Percentiles rank a stretch among this genome's conserved stretches.
Evolutionary conservation across 2,888 invertebrate genomes (phyloP).

Genomic region (Cryptocheilus praepositus): DNA sequence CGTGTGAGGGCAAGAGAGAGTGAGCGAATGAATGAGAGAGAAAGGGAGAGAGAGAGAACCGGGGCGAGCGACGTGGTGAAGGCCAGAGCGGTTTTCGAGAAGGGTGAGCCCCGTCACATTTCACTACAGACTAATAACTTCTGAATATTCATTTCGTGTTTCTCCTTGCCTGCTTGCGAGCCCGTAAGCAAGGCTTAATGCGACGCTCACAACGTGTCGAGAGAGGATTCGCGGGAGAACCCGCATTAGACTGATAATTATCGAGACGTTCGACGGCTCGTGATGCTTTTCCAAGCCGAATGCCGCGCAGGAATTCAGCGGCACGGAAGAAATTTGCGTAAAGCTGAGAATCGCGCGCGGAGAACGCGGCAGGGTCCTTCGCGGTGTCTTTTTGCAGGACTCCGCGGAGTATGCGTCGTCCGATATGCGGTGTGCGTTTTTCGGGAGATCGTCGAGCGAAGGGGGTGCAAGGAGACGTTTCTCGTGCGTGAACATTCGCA

Average conservation of each 20-base stretch:
- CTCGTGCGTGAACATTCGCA: no score
- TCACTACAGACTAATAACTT: conserved; percentile 75
- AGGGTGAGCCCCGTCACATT: conserved; percentile 74
- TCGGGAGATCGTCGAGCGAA: no score
- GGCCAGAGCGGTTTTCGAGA: conserved; percentile 64
- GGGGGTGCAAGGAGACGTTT: no score
- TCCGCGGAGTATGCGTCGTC: no score
- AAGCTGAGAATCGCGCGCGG: not conserved
- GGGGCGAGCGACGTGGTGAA: conserved; percentile 57
- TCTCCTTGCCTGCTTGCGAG: conserved; percentile 71
- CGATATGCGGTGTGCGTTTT: no score
- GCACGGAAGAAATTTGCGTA: not conserved
- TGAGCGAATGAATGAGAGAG: conserved; percentile 4
- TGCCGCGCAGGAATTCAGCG: no score
- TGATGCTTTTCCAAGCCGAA: no score
- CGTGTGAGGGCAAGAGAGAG: conserved; percentile 31
- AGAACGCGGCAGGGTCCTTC: no score
- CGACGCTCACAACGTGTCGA: conserved; percentile 65
- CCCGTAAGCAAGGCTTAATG: conserved; percentile 69
- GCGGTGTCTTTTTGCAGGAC: no score
- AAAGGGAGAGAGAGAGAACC: conserved; percentile 35
- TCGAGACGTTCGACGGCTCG: no score
- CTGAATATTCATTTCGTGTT: conserved; percentile 75
- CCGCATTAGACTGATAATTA: conserved; percentile 3
- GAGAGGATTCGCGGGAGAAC: not conserved